Evolutionary conservation across 2,113 vertebrate species (phyloP), one percentile per base, ranked within the genome.

Genomic region (Natator depressus): DNA sequence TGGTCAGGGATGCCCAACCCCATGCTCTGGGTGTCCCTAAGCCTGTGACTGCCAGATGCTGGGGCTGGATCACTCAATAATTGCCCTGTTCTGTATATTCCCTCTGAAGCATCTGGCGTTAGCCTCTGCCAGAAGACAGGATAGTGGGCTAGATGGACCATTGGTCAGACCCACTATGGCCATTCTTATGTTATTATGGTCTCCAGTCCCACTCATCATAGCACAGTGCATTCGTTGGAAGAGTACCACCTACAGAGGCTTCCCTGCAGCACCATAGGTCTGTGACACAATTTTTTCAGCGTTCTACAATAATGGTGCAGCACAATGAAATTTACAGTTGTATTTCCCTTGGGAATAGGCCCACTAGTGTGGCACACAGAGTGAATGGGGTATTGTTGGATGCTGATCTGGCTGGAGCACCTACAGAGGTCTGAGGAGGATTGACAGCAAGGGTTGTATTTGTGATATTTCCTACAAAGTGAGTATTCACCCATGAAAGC

Each of bases 241-340:
- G 42, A 76, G 19, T 46, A 3, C 24, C 81, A 76, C 22, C 54
- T 1, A 7, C 1, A 35, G 17, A 24, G 85, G 3, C 42, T 82
- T 17, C 2, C 24, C 22, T 42, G 55, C 49, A 78, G 76, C 12
- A 11, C 29, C 0, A 0, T 7, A 0, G 1, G 50, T 57, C 42
- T 17, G 5, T 0, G 0, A 1, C 13, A 2, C 0, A 3, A 46
- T 7, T 25, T 49, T 53, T 50, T 42, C 46, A 51, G 24, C 10
- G 65, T 35, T 72, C 38, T 14, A 25, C 72, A 76, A 27, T 27
- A 46, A 24, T 42, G 72, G 24, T 46, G 42, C 24, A 31, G 46
- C 65, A 6, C 2, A 19, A 42, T n/a, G 17, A 3, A 3, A 12
- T 38, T 90, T 65, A 27, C 3, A 53, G 65, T 50, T 0, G 0